phyloP scores from a whole-genome alignment of 2,888 invertebrate genomes.

The Carcina quercana region DNA sequence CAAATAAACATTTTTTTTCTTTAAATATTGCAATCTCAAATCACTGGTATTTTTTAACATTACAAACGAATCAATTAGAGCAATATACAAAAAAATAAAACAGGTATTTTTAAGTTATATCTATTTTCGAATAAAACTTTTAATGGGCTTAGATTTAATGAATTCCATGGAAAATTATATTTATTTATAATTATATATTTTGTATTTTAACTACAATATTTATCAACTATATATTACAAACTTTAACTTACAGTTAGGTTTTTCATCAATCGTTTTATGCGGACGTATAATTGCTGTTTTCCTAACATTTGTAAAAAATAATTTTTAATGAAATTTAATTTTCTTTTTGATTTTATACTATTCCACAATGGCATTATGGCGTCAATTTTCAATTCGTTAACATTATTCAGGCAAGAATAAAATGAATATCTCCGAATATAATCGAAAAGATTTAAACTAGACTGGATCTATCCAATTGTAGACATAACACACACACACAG shows the following conservation, averaged over 20 bases:
- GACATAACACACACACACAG: no score
- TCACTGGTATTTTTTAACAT: constrained; percentile 26
- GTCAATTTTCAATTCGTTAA: no score
- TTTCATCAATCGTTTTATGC: constrained; percentile 61
- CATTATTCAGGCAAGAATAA: no score
- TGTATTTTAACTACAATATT: constrained; percentile 71
- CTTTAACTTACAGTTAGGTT: constrained; percentile 61
- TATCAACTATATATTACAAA: constrained; percentile 74
- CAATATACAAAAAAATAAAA: constrained; percentile 13
- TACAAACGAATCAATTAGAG: constrained; percentile 1
- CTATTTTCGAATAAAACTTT: constrained; percentile 35
- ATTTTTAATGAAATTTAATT: no score
- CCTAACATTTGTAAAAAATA: no score
- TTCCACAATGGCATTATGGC: no score
- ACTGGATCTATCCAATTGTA: no score
- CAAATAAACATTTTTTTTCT: constrained; percentile 46
- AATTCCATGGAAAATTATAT: constrained; percentile 74
- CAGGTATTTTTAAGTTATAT: constrained; percentile 12
- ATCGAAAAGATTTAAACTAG: no score
- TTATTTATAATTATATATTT: constrained; percentile 71
- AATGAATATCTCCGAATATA: no score
- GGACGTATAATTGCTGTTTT: constrained; percentile 44
- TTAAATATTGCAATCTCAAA: constrained; percentile 52
- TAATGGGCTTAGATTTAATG: constrained; percentile 59
- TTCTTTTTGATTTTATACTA: no score